phyloP scores from a whole-genome alignment of 2,113 vertebrate genomes.

The Xerus inauris region DNA sequence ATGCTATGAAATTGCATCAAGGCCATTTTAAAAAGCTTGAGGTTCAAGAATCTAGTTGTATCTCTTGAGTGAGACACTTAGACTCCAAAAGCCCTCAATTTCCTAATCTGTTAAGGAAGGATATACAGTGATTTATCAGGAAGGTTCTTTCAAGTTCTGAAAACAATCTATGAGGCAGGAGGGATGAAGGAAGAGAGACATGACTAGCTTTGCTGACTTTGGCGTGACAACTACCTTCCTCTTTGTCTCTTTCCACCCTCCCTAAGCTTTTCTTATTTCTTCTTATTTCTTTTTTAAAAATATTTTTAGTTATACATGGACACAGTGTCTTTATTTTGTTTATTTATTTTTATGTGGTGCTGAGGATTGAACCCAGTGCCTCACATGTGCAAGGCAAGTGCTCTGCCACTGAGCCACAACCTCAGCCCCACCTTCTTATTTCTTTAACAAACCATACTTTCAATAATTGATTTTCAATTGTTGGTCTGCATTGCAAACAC shows the following conservation, averaged over 20 bases:
- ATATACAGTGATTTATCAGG: background rate
- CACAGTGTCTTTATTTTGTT: too few species aligned
- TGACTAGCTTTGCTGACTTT: background rate
- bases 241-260: background rate
- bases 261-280: background rate
- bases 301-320: too few species aligned
- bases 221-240: background rate
- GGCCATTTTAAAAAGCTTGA: background rate
- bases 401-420: too few species aligned
- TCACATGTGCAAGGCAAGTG: too few species aligned
- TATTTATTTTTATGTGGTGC: too few species aligned
- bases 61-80: background rate
- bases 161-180: constrained; percentile 1
- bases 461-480: background rate
- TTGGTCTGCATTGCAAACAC: background rate
- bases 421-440: constrained; percentile 2
- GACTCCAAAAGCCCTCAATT: background rate
- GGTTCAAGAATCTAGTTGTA: background rate
- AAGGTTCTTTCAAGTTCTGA: constrained; percentile 34
- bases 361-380: too few species aligned
- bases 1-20: background rate
- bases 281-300: too few species aligned
- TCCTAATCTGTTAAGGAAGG: background rate
- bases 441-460: constrained; percentile 16
- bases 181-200: background rate